A percentile compares a stretch with the other conserved stretches of the same genome.
phyloP scores from a whole-genome alignment of 2,888 invertebrate genomes.

The Acleris literana region DNA sequence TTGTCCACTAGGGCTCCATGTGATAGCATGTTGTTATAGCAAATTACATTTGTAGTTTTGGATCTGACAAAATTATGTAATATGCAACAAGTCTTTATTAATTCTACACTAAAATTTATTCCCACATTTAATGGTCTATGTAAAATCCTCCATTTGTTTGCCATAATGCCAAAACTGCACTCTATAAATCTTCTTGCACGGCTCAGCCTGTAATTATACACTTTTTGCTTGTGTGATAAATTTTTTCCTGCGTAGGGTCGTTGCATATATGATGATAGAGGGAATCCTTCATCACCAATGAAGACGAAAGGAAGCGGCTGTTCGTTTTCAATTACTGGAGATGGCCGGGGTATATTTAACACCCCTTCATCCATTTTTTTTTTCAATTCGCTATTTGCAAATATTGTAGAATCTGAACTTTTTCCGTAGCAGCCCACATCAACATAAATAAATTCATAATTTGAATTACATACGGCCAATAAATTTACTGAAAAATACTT shows the following conservation, averaged over 20 bases:
- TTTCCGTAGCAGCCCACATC: slow-evolving; percentile 25
- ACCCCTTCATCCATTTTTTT: neutral
- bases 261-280: slow-evolving; percentile 4
- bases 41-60: slow-evolving; percentile 1
- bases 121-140: slow-evolving; percentile 16
- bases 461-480: slow-evolving; percentile 18
- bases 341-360: neutral
- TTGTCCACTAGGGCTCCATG: neutral
- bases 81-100: slow-evolving; percentile 15
- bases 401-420: slow-evolving; percentile 22
- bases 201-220: slow-evolving; percentile 12
- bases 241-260: slow-evolving; percentile 7
- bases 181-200: slow-evolving; percentile 17
- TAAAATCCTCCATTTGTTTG: slow-evolving; percentile 14
- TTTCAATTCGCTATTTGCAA: neutral
- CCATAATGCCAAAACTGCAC: slow-evolving; percentile 9
- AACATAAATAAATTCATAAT: slow-evolving; percentile 17
- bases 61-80: slow-evolving; percentile 16
- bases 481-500: slow-evolving; percentile 15
- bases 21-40: neutral
- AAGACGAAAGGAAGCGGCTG: neutral
- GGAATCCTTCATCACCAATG: neutral
- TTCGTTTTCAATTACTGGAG: slow-evolving; percentile 1
- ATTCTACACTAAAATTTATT: slow-evolving; percentile 9
- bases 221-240: slow-evolving; percentile 4